Evolutionary conservation across 2,797 vertebrate species (phyloP), one percentile per base, ranked within the genome.

Genomic region (Rhinella marina): DNA sequence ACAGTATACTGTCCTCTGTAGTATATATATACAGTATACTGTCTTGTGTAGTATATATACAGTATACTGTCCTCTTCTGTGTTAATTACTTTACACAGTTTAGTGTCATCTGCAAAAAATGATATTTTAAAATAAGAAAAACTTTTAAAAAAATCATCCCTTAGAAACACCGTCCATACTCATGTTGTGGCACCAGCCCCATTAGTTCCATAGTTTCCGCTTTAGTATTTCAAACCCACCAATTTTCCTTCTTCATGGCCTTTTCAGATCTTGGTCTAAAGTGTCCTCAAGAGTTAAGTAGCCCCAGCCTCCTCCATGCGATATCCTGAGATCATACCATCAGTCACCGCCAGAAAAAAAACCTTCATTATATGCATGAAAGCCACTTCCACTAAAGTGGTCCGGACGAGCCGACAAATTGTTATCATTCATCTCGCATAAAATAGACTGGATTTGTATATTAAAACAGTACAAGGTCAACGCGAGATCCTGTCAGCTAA

Each of bases 391-490:
- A 56, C 27, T 29, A 87, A 87, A 87, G 57, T 82, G 70, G 48
- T 82, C 68, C 76, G 86, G 70, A 87, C 62, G 57, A 87, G 86
- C 70, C 76, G 80, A 87, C 80, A 82, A 87, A 82, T 82, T 81
- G 85, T 73, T 64, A 87, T 87, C 79, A 87, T 87, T 81, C 68
- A 73, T 82, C 21, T 23, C 52, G 52, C 86, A 87, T 82, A 50
- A 75, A 82, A 82, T 82, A 76, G 80, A 64, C 80, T 57, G 86
- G 76, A 66, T 87, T 82, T 82, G 86, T 87, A 64, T 87, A 82
- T 87, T 87, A 87, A 87, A 87, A 68, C 61, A 56, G 70, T 83
- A 77, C 86, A 87, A 87, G 80, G 86, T 87, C 86, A 83, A 66
- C 59, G 73, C 32, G 32, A 75, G 77, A 72, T 76, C 32, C 79